Evolutionary conservation across 1,140 invertebrate species (phyloP).

Genomic region (Phthorimaea operculella): DNA sequence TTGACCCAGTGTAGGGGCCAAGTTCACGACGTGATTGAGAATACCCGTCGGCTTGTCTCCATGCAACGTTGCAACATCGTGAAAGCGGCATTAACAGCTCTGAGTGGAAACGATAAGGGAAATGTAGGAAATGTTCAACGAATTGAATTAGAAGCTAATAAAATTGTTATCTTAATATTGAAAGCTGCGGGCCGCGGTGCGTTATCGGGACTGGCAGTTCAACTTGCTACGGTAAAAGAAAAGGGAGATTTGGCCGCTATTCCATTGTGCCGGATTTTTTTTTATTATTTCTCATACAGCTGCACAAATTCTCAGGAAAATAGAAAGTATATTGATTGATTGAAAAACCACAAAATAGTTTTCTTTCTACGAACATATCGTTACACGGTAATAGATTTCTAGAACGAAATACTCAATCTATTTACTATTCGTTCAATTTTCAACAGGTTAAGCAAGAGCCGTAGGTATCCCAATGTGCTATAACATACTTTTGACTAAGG

Average conservation of each 20-base stretch:
- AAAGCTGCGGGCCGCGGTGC: slow-evolving; percentile 27
- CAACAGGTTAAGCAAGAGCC: too few species aligned
- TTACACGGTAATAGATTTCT: too few species aligned
- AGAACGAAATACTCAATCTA: too few species aligned
- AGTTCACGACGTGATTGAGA: slow-evolving; percentile 18
- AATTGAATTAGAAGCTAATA: slow-evolving; percentile 48
- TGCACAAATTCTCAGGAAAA: too few species aligned
- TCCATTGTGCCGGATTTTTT: neutral
- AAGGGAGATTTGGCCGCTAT: neutral
- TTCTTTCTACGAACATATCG: too few species aligned
- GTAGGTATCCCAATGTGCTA: too few species aligned
- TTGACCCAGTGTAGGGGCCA: slow-evolving; percentile 27
- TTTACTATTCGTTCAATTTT: too few species aligned
- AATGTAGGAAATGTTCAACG: slow-evolving; percentile 23
- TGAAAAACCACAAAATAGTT: too few species aligned
- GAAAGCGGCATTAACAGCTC: slow-evolving; percentile 24
- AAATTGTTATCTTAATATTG: slow-evolving; percentile 53
- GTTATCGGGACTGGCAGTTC: neutral
- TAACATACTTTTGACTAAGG: too few species aligned
- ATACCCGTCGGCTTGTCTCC: slow-evolving; percentile 8
- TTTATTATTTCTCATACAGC: neutral
- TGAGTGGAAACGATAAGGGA: slow-evolving; percentile 30
- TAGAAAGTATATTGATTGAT: too few species aligned
- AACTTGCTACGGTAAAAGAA: too few species aligned
- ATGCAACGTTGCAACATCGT: slow-evolving; percentile 24